phyloP scores from a whole-genome alignment of 2,888 invertebrate species.

The Sinotaia quadrata region DNA sequence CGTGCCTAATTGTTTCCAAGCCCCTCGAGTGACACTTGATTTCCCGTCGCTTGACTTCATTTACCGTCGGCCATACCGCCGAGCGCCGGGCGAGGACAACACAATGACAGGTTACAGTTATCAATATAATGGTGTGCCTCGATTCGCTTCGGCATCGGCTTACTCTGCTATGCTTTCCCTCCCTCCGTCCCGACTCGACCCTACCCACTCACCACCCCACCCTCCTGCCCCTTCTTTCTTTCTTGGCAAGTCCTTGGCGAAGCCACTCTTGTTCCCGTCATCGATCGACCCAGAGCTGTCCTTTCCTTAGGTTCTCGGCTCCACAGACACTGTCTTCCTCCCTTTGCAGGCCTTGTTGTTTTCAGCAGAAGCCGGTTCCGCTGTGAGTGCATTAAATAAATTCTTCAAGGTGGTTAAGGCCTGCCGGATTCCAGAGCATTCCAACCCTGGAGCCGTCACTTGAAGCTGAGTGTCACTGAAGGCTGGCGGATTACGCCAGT shows the following conservation, averaged over 20 bases:
- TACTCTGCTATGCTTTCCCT: neutral
- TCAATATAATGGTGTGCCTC: slow-evolving; percentile 13
- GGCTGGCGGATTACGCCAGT: too few species aligned
- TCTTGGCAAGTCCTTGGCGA: neutral
- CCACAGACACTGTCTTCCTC: too few species aligned
- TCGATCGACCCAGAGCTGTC: neutral
- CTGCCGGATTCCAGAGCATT: too few species aligned
- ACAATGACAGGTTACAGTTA: slow-evolving; percentile 30
- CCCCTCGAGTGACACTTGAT: slow-evolving; percentile 10
- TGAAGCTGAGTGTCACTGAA: too few species aligned
- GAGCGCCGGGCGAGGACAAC: neutral
- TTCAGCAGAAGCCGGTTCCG: too few species aligned
- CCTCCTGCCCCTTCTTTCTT: neutral
- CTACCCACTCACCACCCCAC: neutral
- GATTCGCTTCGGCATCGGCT: neutral
- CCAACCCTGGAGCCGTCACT: too few species aligned
- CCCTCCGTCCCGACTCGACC: neutral
- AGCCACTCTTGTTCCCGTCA: neutral
- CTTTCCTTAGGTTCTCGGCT: neutral
- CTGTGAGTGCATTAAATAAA: too few species aligned
- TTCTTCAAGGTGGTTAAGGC: too few species aligned
- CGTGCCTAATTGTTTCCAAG: slow-evolving; percentile 23
- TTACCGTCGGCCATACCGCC: slow-evolving; percentile 8
- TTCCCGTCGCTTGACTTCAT: slow-evolving; percentile 15
- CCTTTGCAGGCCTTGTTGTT: too few species aligned